Base-by-base conservation (phyloP, 2,888 invertebrate genomes). In the Apamea monoglypha region DNA sequence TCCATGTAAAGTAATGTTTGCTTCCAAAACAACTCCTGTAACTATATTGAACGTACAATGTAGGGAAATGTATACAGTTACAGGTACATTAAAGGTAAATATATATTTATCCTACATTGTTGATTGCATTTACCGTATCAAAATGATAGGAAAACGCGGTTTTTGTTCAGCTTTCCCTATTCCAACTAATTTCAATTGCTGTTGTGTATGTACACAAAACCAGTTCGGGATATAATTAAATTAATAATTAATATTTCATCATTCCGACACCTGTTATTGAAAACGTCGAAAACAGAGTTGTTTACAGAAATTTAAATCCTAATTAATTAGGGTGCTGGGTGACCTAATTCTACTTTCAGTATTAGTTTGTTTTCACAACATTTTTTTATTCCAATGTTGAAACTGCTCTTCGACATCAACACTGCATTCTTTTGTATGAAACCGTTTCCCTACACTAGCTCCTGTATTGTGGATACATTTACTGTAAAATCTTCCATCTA, bases 211-310 rank as follows among this genome's bases (percentile, higher is more conserved):
- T 53, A 70, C 16, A 36, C n/a, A 82, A 81, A 56, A 53, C 1
- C 53, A 21, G 29, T 59, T n/a, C n/a, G 2, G 40, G 14, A 32
- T 69, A 7, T 40, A 32, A 56, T 56, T n/a, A 40, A 40, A 50
- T 74, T n/a, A 64, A 59, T 70, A 59, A 70, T 44, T 29, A 61
- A 14, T 61, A 68, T n/a, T 67, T 67, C 32, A 50, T 40, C 56
- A 47, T 40, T 67, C 32, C 8, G 14, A 32, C 8, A 21, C 8
- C 18, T 56, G 32, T 32, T 47, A 67, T 82, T 56, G 32, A 64
- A 82, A 32, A 82, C 64, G 64, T 76, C 69, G 14, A 66, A 21
- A 83, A 66, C 83, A 70, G 40, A 56, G 12, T 40, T 66, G 69
- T 70, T 81, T 70, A 82, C 64, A 59, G 5, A 59, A 70, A 40